Evolutionary conservation across 2,113 vertebrate species (phyloP), one percentile per base, ranked within the genome.

Genomic region (Trematomus loennbergii): DNA sequence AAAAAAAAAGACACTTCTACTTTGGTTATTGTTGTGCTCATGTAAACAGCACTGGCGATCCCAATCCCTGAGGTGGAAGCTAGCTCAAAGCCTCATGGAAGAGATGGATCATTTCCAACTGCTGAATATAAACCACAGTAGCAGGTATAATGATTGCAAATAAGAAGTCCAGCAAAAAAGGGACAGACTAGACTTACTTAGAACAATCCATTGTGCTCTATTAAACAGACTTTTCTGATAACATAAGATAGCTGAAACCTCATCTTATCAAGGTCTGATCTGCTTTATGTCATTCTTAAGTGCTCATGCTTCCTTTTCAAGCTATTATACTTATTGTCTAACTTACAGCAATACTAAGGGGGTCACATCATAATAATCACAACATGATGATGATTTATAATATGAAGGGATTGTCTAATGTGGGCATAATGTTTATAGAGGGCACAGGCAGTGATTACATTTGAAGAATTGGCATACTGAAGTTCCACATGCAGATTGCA

Each of bases 71-170:
- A 81, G 72, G 63, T 71, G 59, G 61, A 78, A 5, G 15, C 13
- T 54, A 46, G 52, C 12, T 3, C 50, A 64, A 65, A 10, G 58
- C 52, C 25, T 78, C 53, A 68, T 15, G 4, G 61, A 72, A 50
- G 20, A 48, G 36, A 64, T 76, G 72, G 66, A 87, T 64, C 18
- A 57, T 67, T 77, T 80, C 55, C 75, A 81, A 50, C 22, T 53
- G 53, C 57, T 76, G 40, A 62, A 74, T 67, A 64, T 79, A 40
- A 69, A 61, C 55, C 18, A 50, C 43, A 55, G 66, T 18, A 40
- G 59, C 57, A 78, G 49, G 22, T 64, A 13, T 40, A 43, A 18
- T n/a, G 55, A 63, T 60, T 72, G 46, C 54, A 64, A 83, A 52
- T 18, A 72, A 64, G 22, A 36, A 45, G 11, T 64, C 62, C 55